Base-by-base conservation (phyloP, 2,797 vertebrate genomes). In the Lithobates pipiens region DNA sequence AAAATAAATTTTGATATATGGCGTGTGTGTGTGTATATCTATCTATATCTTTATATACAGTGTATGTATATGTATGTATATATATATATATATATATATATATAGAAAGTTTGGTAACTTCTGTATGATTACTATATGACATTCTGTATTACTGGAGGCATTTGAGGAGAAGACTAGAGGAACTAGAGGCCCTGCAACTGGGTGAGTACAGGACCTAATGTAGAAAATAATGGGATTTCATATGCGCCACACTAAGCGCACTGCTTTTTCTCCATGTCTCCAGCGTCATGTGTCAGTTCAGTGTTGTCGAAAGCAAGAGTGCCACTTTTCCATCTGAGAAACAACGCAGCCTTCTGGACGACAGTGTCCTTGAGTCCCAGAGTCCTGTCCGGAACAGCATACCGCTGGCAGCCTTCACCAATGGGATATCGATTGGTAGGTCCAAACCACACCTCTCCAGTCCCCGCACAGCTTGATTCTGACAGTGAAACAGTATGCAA, bases 221-320 rank as follows among this genome's bases (percentile, higher is more conserved):
- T 54, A 54, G 50, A 18, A 13, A 54, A 18, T 54, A 54, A 54
- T 54, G 6, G 21, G 21, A 61, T 61, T 61, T 61, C 8, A 8
- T 23, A 23, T 61, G 50, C 18, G 50, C 50, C 50, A 54, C 50
- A 61, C 21, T 61, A 61, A 61, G 54, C 54, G 21, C 54, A 89
- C n/a, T 89, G 91, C 85, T 90, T 82, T 86, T 73, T 86, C 88
- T 89, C 88, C 89, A 0, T 91, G 89, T 86, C 76, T 89, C 85
- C 93, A 99, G 97, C 89, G 96, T 97, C 95, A 98, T 98, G 97
- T 98, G 97, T 93, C 97, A 97, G 93, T 92, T 97, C 82, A 96
- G 96, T 71, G 96, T 98, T 83, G 96, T 96, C 78, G 97, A 99
- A 89, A 98, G 97, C 93, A 96, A 95, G 90, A 99, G 97, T 65